Evolutionary conservation across 2,888 invertebrate genomes (phyloP).

Genomic region (Rhabditoides inermis): DNA sequence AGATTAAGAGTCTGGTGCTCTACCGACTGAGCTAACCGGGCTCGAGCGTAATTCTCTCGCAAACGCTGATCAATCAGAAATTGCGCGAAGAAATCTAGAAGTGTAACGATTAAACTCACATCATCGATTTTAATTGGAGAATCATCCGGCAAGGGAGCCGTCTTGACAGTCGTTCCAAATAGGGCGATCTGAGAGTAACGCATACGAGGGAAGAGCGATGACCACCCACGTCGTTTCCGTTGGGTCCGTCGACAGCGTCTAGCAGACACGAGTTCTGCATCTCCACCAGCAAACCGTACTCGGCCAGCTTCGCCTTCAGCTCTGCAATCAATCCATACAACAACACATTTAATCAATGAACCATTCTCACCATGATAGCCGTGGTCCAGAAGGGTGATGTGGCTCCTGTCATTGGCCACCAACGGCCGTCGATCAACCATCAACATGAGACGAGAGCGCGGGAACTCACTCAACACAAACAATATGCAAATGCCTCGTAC

Average conservation of each 20-base stretch:
- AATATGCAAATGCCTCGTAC: not conserved
- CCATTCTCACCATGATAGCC: not conserved
- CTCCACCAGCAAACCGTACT: conserved; percentile 37
- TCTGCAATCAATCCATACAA: conserved; percentile 11
- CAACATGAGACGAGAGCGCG: conserved; percentile 21
- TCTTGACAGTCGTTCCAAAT: conserved; percentile 22
- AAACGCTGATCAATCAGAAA: too few relatives aligned
- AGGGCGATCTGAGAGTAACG: conserved; percentile 17
- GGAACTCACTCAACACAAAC: conserved; percentile 22
- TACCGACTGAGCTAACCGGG: conserved; percentile 44
- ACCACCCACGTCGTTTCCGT: conserved; percentile 10
- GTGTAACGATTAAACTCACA: conserved; percentile 13
- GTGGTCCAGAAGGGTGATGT: conserved; percentile 12
- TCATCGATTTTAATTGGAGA: conserved; percentile 21
- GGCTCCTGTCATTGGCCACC: conserved; percentile 12
- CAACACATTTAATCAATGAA: not conserved
- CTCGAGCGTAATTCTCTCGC: too few relatives aligned
- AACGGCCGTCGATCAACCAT: conserved; percentile 34
- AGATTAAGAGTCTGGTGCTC: conserved; percentile 45
- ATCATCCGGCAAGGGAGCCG: conserved; percentile 24
- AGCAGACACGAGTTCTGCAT: conserved; percentile 34
- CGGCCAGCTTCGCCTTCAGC: conserved; percentile 24
- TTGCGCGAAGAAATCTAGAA: too few relatives aligned
- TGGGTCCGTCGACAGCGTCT: conserved; percentile 16
- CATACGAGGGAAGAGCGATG: not conserved